Percentiles rank a stretch among this genome's conserved stretches.
Conservation (phyloP, 2,797 vertebrate genomes). For the Myotis vivesi region DNA sequence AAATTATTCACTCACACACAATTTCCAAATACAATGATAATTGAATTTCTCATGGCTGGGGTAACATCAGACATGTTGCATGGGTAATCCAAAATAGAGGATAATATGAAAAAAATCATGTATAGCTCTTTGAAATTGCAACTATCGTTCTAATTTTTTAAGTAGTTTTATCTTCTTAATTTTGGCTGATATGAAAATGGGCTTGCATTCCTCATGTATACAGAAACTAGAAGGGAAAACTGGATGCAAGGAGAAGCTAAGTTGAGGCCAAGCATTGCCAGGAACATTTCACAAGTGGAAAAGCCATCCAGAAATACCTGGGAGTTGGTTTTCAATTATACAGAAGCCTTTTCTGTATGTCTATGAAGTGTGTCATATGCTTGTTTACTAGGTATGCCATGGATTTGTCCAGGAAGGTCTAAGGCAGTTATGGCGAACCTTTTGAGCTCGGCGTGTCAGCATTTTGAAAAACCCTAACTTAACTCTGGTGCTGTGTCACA, state of each 20-base stretch:
- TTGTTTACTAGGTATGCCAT: background rate
- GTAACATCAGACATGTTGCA: background rate
- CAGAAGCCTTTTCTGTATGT: constrained; percentile 26
- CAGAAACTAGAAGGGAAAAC: constrained; percentile 34
- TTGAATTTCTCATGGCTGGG: background rate
- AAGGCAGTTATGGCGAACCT: background rate
- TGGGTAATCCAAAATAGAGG: constrained; percentile 12
- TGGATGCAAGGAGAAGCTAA: constrained; percentile 8
- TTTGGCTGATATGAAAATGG: constrained; percentile 43
- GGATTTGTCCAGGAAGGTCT: constrained; percentile 35
- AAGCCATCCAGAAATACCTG: constrained; percentile 29
- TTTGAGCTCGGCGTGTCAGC: too few relatives aligned
- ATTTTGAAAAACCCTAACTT: too few relatives aligned
- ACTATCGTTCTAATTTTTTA: background rate
- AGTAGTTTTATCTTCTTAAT: constrained; percentile 44
- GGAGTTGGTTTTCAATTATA: constrained; percentile 24
- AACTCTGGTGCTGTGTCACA: too few relatives aligned
- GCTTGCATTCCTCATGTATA: constrained; percentile 3
- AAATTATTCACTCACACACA: constrained; percentile 27
- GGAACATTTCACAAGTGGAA: constrained; percentile 28
- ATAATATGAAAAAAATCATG: background rate
- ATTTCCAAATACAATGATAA: constrained; percentile 32
- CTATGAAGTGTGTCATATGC: constrained; percentile 29
- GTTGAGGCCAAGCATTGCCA: constrained; percentile 28
- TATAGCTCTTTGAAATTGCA: constrained; percentile 40